These are phyloP conservation scores for Ochotona princeps DNA, from an alignment of 2,113 vertebrate genomes.

Conservation along the genomic window DNA sequence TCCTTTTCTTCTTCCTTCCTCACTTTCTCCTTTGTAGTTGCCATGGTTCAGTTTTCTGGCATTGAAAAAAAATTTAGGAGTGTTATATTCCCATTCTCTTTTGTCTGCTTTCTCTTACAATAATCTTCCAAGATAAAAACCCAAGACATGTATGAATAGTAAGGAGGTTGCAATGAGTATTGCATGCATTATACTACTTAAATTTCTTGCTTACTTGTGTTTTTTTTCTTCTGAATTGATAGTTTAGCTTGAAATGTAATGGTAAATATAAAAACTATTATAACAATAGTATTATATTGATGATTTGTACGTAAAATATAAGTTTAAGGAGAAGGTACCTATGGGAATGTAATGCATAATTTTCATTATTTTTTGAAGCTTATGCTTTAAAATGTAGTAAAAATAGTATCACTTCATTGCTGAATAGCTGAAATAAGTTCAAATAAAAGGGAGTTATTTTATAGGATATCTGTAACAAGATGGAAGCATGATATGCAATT, in stretches of 20 bases:
- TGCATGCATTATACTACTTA: constrained; percentile 15
- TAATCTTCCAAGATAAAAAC: background rate
- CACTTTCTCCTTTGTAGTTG: background rate
- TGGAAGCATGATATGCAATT: background rate
- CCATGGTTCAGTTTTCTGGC: background rate
- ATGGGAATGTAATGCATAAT: background rate
- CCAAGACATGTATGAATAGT: constrained; percentile 12
- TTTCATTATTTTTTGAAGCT: background rate
- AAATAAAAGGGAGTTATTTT: constrained; percentile 2
- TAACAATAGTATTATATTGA: background rate
- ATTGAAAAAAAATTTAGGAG: background rate
- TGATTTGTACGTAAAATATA: background rate
- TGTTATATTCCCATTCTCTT: background rate
- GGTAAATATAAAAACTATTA: constrained; percentile 12
- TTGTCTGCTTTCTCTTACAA: background rate
- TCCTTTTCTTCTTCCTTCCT: no score
- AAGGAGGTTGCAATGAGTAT: background rate
- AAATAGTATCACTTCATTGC: background rate
- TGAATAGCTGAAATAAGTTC: background rate
- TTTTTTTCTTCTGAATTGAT: background rate
- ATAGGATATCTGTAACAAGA: background rate
- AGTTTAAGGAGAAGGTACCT: constrained; percentile 20
- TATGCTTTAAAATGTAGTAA: background rate
- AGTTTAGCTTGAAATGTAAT: background rate
- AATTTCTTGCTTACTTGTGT: constrained; percentile 52